phyloP scores from a whole-genome alignment of 1,140 invertebrate genomes.

The Megalopta genalis region DNA sequence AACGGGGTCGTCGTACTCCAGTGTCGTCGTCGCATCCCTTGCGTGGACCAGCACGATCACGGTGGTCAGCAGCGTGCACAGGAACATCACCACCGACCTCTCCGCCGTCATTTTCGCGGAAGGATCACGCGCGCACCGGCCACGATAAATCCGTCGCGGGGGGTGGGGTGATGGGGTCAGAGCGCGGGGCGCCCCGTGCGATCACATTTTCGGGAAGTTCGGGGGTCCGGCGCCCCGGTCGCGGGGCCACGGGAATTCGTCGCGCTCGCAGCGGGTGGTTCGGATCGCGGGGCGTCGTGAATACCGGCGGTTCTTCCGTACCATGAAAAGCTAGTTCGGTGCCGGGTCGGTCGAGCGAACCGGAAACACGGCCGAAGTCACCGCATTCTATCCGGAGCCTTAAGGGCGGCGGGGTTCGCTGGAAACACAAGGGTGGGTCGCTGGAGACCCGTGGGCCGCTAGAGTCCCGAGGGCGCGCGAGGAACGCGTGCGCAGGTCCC shows the following conservation, averaged over 20 bases:
- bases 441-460: too few species aligned
- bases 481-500: slow-evolving; percentile 12
- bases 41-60: slow-evolving; percentile 40
- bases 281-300: slow-evolving; percentile 7
- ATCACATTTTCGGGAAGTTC: slow-evolving; percentile 34
- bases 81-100: slow-evolving; percentile 37
- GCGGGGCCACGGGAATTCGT: slow-evolving; percentile 44
- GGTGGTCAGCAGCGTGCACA: slow-evolving; percentile 46
- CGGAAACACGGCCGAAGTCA: too few species aligned
- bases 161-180: too few species aligned
- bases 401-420: too few species aligned
- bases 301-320: slow-evolving; percentile 15
- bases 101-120: slow-evolving; percentile 50
- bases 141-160: slow-evolving; percentile 28
- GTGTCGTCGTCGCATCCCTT: slow-evolving; percentile 56
- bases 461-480: not conserved
- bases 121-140: not conserved
- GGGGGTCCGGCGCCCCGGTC: slow-evolving; percentile 17
- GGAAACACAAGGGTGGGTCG: too few species aligned
- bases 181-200: too few species aligned
- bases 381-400: too few species aligned
- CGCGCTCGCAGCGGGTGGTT: slow-evolving; percentile 22
- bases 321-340: not conserved
- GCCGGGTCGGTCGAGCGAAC: too few species aligned
- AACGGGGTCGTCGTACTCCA: slow-evolving; percentile 57